A percentile compares a stretch with the other conserved stretches of the same genome.
Conservation (phyloP, 2,797 vertebrate species). For the Acrocephalus scirpaceus region DNA sequence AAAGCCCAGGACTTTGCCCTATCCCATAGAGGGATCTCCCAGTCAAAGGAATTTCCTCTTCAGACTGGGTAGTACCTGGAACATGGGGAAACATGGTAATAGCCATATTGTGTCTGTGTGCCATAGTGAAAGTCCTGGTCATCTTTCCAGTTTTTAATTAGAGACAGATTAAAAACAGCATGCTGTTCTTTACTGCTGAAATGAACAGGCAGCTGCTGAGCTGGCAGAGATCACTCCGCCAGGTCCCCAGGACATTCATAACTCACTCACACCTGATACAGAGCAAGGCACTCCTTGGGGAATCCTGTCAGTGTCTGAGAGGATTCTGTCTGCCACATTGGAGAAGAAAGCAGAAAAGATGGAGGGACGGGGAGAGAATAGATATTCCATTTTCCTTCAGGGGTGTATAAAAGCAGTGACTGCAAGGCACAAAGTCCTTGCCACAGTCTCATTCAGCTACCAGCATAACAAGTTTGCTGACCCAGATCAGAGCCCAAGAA, state of each 20-base stretch:
- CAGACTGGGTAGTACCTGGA: background rate
- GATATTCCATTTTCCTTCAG: background rate
- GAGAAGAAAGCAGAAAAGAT: background rate
- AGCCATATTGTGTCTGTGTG: background rate
- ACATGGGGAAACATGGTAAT: background rate
- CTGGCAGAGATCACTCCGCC: background rate
- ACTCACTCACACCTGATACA: background rate
- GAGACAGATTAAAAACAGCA: background rate
- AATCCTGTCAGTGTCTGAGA: background rate
- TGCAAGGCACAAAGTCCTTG: background rate
- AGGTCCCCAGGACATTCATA: background rate
- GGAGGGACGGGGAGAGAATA: fast-evolving
- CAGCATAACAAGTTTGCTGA: background rate
- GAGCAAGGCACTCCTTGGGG: background rate
- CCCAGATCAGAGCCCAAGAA: background rate
- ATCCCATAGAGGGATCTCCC: background rate
- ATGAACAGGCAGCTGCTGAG: background rate
- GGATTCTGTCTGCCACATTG: background rate
- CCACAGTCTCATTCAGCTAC: background rate
- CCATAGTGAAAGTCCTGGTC: background rate
- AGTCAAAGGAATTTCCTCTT: background rate
- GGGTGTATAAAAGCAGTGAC: background rate
- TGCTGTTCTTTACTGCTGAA: background rate
- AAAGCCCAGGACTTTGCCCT: background rate
- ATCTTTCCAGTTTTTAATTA: background rate